These are phyloP conservation scores for Mionectes olivaceus DNA, from an alignment of 2,797 vertebrate species.

Conservation along the genomic window DNA sequence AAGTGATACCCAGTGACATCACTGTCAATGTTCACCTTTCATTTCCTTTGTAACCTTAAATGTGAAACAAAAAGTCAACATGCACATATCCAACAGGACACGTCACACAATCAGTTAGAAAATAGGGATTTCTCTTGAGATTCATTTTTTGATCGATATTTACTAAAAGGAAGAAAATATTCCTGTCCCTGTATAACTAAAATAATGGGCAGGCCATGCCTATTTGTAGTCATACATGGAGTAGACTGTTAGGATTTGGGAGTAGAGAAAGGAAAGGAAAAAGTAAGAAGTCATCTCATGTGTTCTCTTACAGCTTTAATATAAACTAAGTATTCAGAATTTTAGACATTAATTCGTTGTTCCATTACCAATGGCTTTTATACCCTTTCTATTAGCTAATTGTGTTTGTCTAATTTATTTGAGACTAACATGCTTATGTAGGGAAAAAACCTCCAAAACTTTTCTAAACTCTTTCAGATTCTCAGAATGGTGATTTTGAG, in stretches of 20 bases:
- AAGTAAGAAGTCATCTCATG: neutral
- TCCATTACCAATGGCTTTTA: neutral
- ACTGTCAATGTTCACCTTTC: neutral
- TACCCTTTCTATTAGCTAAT: neutral
- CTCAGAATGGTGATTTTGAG: neutral
- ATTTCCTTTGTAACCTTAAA: neutral
- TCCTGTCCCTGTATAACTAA: neutral
- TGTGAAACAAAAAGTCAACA: neutral
- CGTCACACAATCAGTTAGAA: neutral
- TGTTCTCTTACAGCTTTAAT: neutral
- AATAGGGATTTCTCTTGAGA: neutral
- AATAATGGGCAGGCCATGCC: neutral
- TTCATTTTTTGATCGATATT: neutral
- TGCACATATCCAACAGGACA: neutral
- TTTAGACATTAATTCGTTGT: neutral
- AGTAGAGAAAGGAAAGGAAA: neutral
- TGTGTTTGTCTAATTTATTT: neutral
- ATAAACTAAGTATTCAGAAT: neutral
- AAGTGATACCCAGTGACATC: neutral
- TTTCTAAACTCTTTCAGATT: neutral
- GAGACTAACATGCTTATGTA: neutral
- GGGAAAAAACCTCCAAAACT: neutral
- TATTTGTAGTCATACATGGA: neutral
- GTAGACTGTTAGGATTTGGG: neutral
- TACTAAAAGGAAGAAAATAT: neutral